Percentiles rank a stretch among this genome's conserved stretches.
Evolutionary conservation across 2,888 invertebrate genomes (phyloP).

Genomic region (Nomada hirtipes): DNA sequence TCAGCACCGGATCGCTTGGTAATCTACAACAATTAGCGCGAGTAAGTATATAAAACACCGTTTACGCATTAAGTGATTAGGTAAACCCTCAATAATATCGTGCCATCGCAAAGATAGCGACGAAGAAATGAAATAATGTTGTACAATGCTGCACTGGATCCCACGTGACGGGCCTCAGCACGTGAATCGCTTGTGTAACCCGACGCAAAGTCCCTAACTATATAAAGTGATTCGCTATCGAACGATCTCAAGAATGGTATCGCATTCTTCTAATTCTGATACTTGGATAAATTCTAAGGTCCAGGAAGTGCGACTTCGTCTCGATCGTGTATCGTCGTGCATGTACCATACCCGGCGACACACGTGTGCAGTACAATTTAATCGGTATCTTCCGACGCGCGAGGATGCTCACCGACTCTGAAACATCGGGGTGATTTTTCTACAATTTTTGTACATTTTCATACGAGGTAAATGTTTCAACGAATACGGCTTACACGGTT

Average conservation of each 20-base stretch:
- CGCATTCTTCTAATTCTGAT: neutral
- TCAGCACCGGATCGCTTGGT: neutral
- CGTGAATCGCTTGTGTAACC: slow-evolving; percentile 41
- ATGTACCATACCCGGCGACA: too few species aligned
- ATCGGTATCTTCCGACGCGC: too few species aligned
- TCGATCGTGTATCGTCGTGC: too few species aligned
- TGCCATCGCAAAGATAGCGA: neutral
- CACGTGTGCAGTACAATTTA: too few species aligned
- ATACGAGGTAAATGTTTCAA: neutral
- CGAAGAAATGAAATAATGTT: neutral
- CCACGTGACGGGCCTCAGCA: slow-evolving; percentile 11
- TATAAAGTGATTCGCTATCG: slow-evolving; percentile 30
- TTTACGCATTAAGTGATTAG: neutral
- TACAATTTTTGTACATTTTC: too few species aligned
- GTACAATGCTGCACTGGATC: neutral
- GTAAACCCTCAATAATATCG: neutral
- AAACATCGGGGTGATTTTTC: too few species aligned
- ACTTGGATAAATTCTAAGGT: neutral
- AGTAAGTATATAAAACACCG: neutral
- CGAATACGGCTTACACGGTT: neutral
- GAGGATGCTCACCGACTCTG: too few species aligned
- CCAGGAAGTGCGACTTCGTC: neutral
- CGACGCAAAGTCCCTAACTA: slow-evolving; percentile 17
- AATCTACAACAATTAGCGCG: neutral
- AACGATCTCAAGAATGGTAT: slow-evolving; percentile 22